Evolutionary conservation across 2,797 vertebrate species (phyloP).

Genomic region (Sebastes oblongus): DNA sequence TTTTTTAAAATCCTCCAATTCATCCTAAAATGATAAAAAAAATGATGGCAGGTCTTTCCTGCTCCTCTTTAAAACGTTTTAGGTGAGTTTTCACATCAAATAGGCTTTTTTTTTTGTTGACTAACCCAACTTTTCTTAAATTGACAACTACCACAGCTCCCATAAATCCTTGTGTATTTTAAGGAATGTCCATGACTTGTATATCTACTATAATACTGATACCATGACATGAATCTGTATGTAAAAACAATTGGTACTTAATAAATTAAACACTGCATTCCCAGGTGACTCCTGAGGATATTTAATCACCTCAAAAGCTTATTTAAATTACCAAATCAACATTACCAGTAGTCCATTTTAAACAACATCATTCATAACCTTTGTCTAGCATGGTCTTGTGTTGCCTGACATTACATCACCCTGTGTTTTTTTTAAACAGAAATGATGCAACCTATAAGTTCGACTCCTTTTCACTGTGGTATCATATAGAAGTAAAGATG

Average conservation of each 20-base stretch:
- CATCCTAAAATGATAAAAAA: not conserved
- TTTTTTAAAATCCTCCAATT: not conserved
- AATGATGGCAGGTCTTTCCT: not conserved
- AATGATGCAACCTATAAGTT: conserved; percentile 72
- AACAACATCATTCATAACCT: conserved; percentile 64
- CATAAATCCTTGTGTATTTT: not conserved
- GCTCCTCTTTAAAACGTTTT: not conserved
- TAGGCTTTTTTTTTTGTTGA: not conserved
- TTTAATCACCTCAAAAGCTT: not conserved
- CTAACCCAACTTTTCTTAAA: not conserved
- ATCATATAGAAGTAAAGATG: not conserved
- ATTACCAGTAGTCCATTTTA: conserved; percentile 33
- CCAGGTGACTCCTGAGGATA: not conserved
- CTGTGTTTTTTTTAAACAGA: conserved; percentile 56
- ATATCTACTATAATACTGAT: not conserved
- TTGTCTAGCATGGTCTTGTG: conserved; percentile 67
- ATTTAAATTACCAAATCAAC: not conserved
- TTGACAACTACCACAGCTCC: not conserved
- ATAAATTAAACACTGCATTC: not conserved
- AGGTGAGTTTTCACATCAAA: no score
- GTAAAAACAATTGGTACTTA: not conserved
- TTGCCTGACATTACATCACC: conserved; percentile 82
- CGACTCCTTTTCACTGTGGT: conserved; percentile 20
- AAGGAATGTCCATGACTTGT: not conserved
- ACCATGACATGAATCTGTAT: not conserved